Evolutionary conservation across 2,113 vertebrate species (phyloP).

Genomic region (Oreotragus oreotragus): DNA sequence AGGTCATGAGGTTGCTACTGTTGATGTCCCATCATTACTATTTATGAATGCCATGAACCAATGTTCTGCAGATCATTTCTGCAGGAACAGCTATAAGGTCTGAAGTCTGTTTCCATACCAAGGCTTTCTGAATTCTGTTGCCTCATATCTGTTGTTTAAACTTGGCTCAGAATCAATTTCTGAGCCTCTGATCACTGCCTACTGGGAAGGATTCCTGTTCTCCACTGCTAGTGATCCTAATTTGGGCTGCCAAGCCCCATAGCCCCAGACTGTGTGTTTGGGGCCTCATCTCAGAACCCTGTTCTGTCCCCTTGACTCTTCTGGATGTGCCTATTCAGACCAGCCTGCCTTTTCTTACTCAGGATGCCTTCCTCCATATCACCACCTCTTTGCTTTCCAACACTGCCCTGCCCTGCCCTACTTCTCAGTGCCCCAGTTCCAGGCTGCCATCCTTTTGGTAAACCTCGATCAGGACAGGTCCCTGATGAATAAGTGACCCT

Average conservation of each 20-base stretch:
- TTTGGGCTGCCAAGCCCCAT: neutral
- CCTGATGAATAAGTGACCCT: neutral
- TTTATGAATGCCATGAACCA: neutral
- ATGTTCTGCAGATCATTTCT: neutral
- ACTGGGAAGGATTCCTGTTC: neutral
- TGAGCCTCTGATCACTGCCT: neutral
- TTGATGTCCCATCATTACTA: neutral
- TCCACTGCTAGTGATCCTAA: neutral
- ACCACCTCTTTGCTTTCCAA: neutral
- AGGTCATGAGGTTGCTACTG: neutral
- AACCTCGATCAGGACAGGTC: neutral
- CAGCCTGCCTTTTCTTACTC: neutral
- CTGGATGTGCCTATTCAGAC: neutral
- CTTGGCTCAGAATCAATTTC: neutral
- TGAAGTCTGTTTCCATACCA: neutral
- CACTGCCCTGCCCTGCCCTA: neutral
- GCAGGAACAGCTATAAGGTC: neutral
- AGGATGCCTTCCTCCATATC: neutral
- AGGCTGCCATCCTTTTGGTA: neutral
- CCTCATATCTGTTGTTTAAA: neutral
- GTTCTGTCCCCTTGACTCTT: neutral
- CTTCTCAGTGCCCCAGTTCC: neutral
- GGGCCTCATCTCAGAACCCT: neutral
- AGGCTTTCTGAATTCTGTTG: neutral
- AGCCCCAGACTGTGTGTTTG: too few relatives aligned